Conservation (phyloP, 2,797 vertebrate species). For the Bradypodion pumilum region DNA sequence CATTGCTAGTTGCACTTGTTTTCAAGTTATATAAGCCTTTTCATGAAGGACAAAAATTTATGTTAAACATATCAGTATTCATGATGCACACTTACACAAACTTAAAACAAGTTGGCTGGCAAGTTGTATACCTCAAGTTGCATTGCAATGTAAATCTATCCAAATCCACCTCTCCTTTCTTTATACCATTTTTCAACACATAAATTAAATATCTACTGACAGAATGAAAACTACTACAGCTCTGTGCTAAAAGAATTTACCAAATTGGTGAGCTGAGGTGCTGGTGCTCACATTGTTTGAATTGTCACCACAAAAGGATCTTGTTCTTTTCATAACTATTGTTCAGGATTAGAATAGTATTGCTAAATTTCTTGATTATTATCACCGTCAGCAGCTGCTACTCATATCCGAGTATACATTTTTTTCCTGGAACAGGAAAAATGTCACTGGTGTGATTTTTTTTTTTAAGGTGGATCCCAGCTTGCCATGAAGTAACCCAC, state of each 20-base stretch:
- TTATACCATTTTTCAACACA: background rate
- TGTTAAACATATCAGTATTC: background rate
- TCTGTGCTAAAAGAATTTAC: background rate
- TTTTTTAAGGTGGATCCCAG: no score
- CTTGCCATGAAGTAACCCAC: no score
- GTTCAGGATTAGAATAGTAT: background rate
- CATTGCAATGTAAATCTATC: background rate
- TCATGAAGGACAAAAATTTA: background rate
- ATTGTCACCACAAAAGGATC: background rate
- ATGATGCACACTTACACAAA: background rate
- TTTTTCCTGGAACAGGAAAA: no score
- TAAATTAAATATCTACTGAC: background rate
- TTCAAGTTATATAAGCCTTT: background rate
- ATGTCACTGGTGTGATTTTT: no score
- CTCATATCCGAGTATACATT: no score
- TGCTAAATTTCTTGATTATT: no score
- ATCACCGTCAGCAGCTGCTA: no score
- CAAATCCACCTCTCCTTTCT: background rate
- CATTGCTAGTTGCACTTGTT: background rate
- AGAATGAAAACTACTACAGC: background rate
- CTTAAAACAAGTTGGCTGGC: background rate
- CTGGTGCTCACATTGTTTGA: background rate
- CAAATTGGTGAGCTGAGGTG: background rate
- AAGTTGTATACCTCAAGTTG: background rate
- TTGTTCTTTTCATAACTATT: background rate